Conservation (phyloP, 2,113 vertebrate species). For the Peromyscus polionotus region DNA sequence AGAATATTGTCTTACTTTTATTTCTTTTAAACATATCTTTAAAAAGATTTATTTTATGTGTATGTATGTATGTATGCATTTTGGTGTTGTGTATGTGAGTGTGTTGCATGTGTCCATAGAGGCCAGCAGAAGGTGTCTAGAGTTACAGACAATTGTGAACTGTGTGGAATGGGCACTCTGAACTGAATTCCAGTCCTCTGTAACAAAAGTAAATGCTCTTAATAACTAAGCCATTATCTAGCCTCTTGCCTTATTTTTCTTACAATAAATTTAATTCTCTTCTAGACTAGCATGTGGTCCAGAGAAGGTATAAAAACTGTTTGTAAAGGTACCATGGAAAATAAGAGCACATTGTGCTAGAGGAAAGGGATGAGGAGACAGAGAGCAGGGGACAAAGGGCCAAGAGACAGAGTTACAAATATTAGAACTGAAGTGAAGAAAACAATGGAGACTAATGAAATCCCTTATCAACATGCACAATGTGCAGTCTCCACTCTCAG, state of each 20-base stretch:
- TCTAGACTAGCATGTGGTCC: not conserved
- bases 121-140: not conserved
- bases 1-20: not conserved
- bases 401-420: not conserved
- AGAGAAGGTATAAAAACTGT: conserved; percentile 32
- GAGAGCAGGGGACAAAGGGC: not conserved
- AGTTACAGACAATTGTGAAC: not conserved
- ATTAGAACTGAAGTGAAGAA: conserved; percentile 44
- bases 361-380: not conserved
- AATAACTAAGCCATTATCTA: not conserved
- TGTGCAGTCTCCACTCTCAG: not conserved
- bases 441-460: not conserved
- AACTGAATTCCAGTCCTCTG: not conserved
- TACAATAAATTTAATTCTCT: conserved; percentile 26
- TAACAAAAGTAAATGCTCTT: not conserved
- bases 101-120: not conserved
- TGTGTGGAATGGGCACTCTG: not conserved
- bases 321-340: not conserved
- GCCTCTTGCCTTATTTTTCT: not conserved
- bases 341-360: not conserved
- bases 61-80: not conserved
- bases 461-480: not conserved
- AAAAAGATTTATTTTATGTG: not conserved
- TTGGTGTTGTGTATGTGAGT: not conserved
- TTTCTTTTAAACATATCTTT: not conserved